Base-by-base conservation (phyloP, 2,797 vertebrate species). In the Pogoniulus pusillus region DNA sequence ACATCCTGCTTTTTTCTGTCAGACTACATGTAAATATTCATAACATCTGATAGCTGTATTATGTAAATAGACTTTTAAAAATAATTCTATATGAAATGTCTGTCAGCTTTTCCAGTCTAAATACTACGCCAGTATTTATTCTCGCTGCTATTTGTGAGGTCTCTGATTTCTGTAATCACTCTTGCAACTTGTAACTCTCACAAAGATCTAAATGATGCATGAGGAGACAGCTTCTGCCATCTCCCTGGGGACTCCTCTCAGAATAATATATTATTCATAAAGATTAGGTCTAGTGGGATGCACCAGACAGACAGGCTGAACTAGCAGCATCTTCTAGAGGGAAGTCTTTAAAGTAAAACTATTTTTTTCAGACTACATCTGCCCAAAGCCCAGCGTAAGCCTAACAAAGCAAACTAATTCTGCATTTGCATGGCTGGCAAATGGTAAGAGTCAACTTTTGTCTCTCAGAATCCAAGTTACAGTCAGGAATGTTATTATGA, bases 91-190 rank as follows among this genome's bases (percentile, higher is more conserved):
- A 57, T 90, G 90, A 95, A 94, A 85, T 78, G 91, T 66, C 71
- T 64, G 29, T 72, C 37, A 82, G 30, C 24, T 77, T 82, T 77
- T 78, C 37, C 27, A 92, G 90, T 77, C 72, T 93, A 94, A 92
- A 92, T 93, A 90, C 60, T 54, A 76, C 2, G 12, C 34, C 34
- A 41, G 17, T 81, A 83, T 92, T 90, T 92, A 85, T 90, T 92
- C 78, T 80, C 39, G 78, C 65, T 82, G 17, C 37, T 93, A 22
- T 79, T 85, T 88, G 39, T 87, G 78, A 82, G 35, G 74, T 80
- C 68, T 90, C 47, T 4, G 32, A 15, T 80, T 93, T 87, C 69
- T 92, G 39, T 64, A 83, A 82, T 65, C 41, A 65, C 30, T 88
- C 51, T 58, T 55, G 37, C 45, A 86, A 86, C 45, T 88, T 54